Conservation (phyloP, 2,888 invertebrate genomes). For the Epinotia ramella region DNA sequence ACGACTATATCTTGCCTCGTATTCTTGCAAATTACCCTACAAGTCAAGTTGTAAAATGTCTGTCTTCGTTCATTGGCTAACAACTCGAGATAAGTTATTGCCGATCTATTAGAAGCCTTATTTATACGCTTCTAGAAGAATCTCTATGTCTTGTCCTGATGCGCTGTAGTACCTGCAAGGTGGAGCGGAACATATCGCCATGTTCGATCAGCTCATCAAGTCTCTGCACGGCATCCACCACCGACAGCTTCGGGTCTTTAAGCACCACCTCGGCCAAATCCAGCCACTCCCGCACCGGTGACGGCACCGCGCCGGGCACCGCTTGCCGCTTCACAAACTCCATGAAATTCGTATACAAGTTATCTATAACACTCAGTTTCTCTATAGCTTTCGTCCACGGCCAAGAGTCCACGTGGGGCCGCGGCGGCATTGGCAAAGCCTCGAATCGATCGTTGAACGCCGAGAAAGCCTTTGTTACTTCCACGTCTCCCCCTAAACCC, state of each 20-base stretch:
- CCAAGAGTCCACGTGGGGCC: slow-evolving; percentile 78
- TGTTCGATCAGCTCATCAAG: slow-evolving; percentile 86
- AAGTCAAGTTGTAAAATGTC: not conserved
- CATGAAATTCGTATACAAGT: slow-evolving; percentile 88
- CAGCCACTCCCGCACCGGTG: slow-evolving; percentile 76
- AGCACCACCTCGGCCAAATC: slow-evolving; percentile 88
- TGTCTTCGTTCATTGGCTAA: not conserved
- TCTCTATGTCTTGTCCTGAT: not conserved
- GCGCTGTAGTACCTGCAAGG: slow-evolving; percentile 86
- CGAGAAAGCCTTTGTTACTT: slow-evolving; percentile 85
- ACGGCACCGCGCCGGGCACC: slow-evolving; percentile 69
- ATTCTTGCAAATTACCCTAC: not conserved
- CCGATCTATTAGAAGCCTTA: no score
- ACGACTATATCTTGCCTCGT: not conserved
- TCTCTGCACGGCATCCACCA: slow-evolving; percentile 84
- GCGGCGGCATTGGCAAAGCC: slow-evolving; percentile 60
- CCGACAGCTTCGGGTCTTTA: slow-evolving; percentile 85
- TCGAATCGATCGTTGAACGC: slow-evolving; percentile 83
- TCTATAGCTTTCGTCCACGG: slow-evolving; percentile 87
- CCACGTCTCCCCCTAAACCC: slow-evolving; percentile 80
- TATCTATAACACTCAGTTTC: slow-evolving; percentile 87
- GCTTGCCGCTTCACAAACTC: slow-evolving; percentile 83
- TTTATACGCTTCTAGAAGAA: not conserved
- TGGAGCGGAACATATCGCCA: slow-evolving; percentile 88
- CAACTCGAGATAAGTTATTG: not conserved